Conservation (phyloP, 2,888 invertebrate species). For the Hipparchia sbordonii region DNA sequence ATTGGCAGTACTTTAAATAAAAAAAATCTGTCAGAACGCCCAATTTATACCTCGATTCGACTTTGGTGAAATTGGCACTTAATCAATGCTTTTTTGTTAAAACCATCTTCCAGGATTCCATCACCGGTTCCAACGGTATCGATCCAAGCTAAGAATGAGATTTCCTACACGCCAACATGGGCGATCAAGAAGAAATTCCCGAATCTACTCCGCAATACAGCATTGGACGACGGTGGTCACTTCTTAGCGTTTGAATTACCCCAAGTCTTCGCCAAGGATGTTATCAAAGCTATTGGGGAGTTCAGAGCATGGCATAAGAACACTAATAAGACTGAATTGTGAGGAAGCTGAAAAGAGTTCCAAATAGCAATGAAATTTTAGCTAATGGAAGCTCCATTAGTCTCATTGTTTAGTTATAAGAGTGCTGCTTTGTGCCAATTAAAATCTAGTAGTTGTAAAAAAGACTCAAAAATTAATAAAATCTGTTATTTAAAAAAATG, state of each 20-base stretch:
- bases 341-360: constrained; percentile 27
- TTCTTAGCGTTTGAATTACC: constrained; percentile 93
- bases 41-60: too few relatives aligned
- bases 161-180: constrained; percentile 82
- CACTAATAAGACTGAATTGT: constrained; percentile 40
- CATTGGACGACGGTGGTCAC: constrained; percentile 89
- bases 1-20: too few relatives aligned
- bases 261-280: constrained; percentile 85
- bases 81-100: too few relatives aligned
- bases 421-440: too few relatives aligned
- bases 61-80: too few relatives aligned
- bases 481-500: too few relatives aligned
- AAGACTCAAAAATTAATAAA: too few relatives aligned
- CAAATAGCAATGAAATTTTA: too few relatives aligned
- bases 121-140: constrained; percentile 75
- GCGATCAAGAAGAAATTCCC: constrained; percentile 82
- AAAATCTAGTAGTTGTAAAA: too few relatives aligned
- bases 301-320: constrained; percentile 54
- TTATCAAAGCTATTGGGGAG: constrained; percentile 68
- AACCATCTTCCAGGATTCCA: constrained; percentile 77
- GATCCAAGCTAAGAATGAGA: constrained; percentile 85
- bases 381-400: too few relatives aligned
- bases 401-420: too few relatives aligned
- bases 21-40: too few relatives aligned
- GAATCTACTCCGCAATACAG: constrained; percentile 85